Percentiles rank a stretch among this genome's conserved stretches.
Evolutionary conservation across 2,113 vertebrate genomes (phyloP).

Genomic region (Kryptolebias marmoratus): DNA sequence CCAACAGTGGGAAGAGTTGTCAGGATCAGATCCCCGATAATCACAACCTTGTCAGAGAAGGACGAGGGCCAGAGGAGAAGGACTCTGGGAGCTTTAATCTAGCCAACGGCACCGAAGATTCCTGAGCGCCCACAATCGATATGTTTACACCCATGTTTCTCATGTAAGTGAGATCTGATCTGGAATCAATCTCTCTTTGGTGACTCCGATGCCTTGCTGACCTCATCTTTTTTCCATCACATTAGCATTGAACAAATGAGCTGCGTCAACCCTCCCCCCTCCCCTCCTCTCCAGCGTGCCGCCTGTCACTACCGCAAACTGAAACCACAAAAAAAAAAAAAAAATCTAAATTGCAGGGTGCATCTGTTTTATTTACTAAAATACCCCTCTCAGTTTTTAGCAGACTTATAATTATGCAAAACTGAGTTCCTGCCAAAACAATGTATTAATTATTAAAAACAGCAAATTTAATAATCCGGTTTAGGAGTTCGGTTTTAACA

Average conservation of each 20-base stretch:
- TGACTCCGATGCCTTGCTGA: constrained; percentile 59
- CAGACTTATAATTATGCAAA: no score
- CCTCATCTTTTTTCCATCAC: constrained; percentile 69
- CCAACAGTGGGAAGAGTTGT: constrained; percentile 60
- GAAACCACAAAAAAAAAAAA: constrained; percentile 29
- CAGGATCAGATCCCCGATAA: constrained; percentile 64
- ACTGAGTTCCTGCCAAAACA: no score
- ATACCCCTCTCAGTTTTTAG: neutral
- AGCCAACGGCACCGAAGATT: constrained; percentile 49
- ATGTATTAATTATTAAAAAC: no score
- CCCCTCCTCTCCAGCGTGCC: constrained; percentile 10
- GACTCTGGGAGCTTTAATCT: constrained; percentile 56
- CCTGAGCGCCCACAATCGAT: constrained; percentile 68
- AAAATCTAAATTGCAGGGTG: constrained; percentile 8
- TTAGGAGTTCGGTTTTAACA: no score
- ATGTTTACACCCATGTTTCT: constrained; percentile 70
- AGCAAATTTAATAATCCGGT: no score
- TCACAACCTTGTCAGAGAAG: constrained; percentile 61
- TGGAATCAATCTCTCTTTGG: constrained; percentile 72
- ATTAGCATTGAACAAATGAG: constrained; percentile 74
- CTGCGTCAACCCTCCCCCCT: constrained; percentile 26
- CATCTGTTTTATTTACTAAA: constrained; percentile 14
- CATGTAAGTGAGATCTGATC: constrained; percentile 74
- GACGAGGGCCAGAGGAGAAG: constrained; percentile 54
- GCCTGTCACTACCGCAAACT: constrained; percentile 17